These are phyloP conservation scores for Lycophotia porphyrea DNA, from an alignment of 2,888 invertebrate genomes.

Conservation along the genomic window DNA sequence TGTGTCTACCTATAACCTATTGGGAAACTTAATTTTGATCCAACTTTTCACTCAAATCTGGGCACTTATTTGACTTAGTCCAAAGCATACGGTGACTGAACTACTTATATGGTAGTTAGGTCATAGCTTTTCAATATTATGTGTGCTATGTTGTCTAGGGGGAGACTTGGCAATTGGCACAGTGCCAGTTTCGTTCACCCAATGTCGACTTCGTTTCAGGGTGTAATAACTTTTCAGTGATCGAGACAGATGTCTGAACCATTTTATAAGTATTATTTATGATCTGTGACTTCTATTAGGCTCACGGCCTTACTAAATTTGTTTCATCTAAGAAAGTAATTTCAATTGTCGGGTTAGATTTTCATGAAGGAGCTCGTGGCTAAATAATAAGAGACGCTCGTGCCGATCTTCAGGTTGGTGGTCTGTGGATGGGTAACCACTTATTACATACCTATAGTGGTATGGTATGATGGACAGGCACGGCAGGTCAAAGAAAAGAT, in stretches of 20 bases:
- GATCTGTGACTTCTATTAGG: slow-evolving; percentile 7
- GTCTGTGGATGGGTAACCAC: neutral
- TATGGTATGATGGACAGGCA: no score
- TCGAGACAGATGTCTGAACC: slow-evolving; percentile 50
- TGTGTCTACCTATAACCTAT: neutral
- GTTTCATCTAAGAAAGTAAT: neutral
- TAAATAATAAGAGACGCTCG: neutral
- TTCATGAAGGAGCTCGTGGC: neutral
- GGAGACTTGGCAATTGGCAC: slow-evolving; percentile 52
- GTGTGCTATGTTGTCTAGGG: slow-evolving; percentile 31
- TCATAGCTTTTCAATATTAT: slow-evolving; percentile 29
- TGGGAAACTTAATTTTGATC: neutral
- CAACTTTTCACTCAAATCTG: neutral
- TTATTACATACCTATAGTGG: neutral
- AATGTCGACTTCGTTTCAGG: slow-evolving; percentile 44
- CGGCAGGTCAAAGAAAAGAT: no score
- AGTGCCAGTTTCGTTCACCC: slow-evolving; percentile 51
- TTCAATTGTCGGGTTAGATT: neutral
- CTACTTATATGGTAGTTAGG: slow-evolving; percentile 26
- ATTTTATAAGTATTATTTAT: slow-evolving; percentile 42
- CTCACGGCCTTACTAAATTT: slow-evolving; percentile 5
- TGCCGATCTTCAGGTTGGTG: neutral
- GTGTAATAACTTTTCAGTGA: slow-evolving; percentile 60
- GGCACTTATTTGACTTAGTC: neutral
- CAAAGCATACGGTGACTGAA: neutral